Conservation (phyloP, 2,113 vertebrate genomes). For the Gasterosteus nipponicus region DNA sequence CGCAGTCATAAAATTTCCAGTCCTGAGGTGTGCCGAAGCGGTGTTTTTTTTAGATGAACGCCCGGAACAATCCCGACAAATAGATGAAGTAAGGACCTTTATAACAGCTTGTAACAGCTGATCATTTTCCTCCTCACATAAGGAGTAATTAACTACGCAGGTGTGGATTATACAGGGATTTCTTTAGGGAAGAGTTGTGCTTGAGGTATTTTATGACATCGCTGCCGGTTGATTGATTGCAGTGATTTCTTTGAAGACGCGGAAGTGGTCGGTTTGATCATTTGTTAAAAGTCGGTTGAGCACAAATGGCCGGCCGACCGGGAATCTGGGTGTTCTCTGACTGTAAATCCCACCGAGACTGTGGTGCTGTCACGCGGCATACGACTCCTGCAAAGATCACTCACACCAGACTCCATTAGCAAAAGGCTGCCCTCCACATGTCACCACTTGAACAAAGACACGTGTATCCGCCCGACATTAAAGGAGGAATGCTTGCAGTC, state of each 20-base stretch:
- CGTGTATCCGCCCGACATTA: constrained; percentile 25
- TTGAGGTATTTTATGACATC: background rate
- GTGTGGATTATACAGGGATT: background rate
- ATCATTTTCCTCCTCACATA: background rate
- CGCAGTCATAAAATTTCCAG: constrained; percentile 28
- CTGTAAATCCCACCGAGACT: constrained; percentile 55
- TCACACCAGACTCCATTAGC: constrained; percentile 65
- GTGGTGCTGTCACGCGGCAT: constrained; percentile 35
- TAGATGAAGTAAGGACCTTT: background rate
- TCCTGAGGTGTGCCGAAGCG: background rate
- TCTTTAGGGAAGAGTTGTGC: background rate
- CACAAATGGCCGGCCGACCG: constrained; percentile 65
- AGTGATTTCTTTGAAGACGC: constrained; percentile 65
- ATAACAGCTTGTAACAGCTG: constrained; percentile 3
- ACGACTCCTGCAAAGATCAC: constrained; percentile 68
- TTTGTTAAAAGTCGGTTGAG: constrained; percentile 69
- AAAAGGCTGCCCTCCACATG: constrained; percentile 63
- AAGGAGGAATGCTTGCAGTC: constrained; percentile 48
- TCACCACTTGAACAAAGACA: constrained; percentile 56
- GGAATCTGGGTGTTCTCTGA: constrained; percentile 53
- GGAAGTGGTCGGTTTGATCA: constrained; percentile 42
- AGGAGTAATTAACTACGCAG: background rate
- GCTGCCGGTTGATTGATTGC: constrained; percentile 23
- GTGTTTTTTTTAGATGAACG: background rate
- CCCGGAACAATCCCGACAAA: background rate